Evolutionary conservation across 2,888 invertebrate genomes (phyloP).

Genomic region (Phanerotoma sp.): DNA sequence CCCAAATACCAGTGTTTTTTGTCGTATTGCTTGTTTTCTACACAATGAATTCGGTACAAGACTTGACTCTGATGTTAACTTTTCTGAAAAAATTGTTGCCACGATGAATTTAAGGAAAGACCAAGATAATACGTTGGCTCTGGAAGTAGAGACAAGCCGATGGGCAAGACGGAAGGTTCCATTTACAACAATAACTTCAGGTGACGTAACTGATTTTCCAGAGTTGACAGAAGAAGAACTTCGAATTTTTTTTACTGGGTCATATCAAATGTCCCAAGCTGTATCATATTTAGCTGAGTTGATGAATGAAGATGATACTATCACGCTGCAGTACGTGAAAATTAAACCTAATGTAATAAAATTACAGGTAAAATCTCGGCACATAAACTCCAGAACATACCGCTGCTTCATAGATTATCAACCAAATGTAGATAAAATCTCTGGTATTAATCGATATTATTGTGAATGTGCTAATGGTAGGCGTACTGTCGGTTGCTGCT

Average conservation of each 20-base stretch:
- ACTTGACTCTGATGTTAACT: conserved; percentile 16
- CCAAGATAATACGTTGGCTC: conserved; percentile 23
- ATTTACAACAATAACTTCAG: background rate
- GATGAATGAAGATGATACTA: conserved; percentile 27
- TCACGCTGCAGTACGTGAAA: conserved; percentile 28
- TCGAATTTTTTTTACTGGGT: conserved; percentile 6
- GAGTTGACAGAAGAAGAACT: conserved; percentile 14
- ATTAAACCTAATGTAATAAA: conserved; percentile 27
- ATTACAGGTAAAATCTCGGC: conserved; percentile 28
- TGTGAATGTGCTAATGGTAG: conserved; percentile 32
- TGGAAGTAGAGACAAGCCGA: conserved; percentile 22
- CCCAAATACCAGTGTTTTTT: conserved; percentile 8
- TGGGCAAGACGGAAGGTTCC: conserved; percentile 24
- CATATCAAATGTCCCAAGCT: conserved; percentile 24
- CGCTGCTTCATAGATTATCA: conserved; percentile 21
- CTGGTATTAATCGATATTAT: conserved; percentile 22
- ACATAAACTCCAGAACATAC: conserved; percentile 23
- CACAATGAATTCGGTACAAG: conserved; percentile 19
- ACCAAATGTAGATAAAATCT: conserved; percentile 14
- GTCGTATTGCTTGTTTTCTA: conserved; percentile 14
- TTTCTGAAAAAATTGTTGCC: conserved; percentile 19
- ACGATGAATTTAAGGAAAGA: conserved; percentile 22
- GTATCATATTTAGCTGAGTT: conserved; percentile 35
- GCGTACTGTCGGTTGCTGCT: conserved; percentile 32
- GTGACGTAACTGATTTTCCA: conserved; percentile 8